Percentiles rank a stretch among this genome's conserved stretches.
Conservation (phyloP, 2,888 invertebrate species). For the Pomacea canaliculata region DNA sequence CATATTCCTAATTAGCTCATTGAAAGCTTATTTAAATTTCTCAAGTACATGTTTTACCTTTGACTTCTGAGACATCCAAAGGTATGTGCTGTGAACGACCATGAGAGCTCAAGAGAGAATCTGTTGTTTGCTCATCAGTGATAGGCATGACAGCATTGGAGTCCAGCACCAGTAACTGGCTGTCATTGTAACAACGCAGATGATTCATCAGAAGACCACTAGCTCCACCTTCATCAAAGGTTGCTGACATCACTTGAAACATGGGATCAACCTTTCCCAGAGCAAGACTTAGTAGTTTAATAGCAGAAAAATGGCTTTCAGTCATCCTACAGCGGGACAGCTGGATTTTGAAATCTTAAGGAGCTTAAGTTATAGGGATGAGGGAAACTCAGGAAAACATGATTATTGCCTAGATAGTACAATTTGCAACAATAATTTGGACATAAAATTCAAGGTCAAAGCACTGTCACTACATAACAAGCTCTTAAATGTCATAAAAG, state of each 20-base stretch:
- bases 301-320: no score
- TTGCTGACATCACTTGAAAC: conserved; percentile 69
- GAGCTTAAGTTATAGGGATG: neutral
- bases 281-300: neutral
- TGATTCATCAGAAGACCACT: conserved; percentile 68
- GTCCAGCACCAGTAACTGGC: conserved; percentile 66
- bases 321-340: no score
- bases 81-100: conserved; percentile 32
- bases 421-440: no score
- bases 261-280: conserved; percentile 67
- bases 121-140: conserved; percentile 35
- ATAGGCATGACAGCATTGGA: conserved; percentile 57
- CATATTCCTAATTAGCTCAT: no score
- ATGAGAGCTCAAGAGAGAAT: conserved; percentile 10
- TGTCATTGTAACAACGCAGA: conserved; percentile 63
- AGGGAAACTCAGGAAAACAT: neutral
- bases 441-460: no score
- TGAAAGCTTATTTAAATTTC: no score
- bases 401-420: no score
- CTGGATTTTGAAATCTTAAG: no score
- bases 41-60: conserved; percentile 39
- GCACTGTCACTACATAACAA: no score
- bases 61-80: conserved; percentile 48
- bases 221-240: conserved; percentile 71
- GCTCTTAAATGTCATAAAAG: no score